A percentile compares a stretch with the other conserved stretches of the same genome.
These are phyloP conservation scores for Lordiphosa mommai DNA, from an alignment of 1,140 invertebrate species.

Conservation along the genomic window DNA sequence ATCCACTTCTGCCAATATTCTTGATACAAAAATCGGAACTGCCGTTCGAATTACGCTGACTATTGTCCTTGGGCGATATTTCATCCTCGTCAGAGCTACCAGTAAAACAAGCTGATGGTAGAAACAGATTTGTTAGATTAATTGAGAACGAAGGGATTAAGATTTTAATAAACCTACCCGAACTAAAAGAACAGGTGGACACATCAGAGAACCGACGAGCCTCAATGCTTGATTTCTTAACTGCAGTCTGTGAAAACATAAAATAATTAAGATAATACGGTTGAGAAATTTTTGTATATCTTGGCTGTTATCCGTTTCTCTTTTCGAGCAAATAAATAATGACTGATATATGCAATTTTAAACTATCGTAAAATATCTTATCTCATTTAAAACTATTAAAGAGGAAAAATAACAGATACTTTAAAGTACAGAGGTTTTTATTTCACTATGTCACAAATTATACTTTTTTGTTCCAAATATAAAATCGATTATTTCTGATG, in stretches of 20 bases:
- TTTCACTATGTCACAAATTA: too few species aligned
- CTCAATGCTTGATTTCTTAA: conserved; percentile 82
- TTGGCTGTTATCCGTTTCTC: too few species aligned
- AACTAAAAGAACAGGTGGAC: conserved; percentile 95
- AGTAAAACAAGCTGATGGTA: conserved; percentile 87
- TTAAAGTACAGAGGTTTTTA: too few species aligned
- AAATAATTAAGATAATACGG: not conserved
- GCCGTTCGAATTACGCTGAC: conserved; percentile 88
- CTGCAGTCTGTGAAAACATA: conserved; percentile 34
- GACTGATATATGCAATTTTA: too few species aligned
- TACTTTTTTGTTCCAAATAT: too few species aligned
- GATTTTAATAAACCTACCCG: conserved; percentile 82
- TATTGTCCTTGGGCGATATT: conserved; percentile 88
- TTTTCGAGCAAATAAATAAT: too few species aligned
- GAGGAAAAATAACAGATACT: too few species aligned
- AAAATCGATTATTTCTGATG: too few species aligned
- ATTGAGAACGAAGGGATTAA: too few species aligned
- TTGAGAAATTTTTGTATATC: too few species aligned
- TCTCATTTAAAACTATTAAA: too few species aligned
- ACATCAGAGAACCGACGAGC: conserved; percentile 93
- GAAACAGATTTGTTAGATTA: conserved; percentile 11
- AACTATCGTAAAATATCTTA: too few species aligned
- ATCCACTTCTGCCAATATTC: conserved; percentile 94
- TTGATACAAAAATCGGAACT: conserved; percentile 93
- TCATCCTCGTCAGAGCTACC: conserved; percentile 88